Conservation (phyloP, 1,140 invertebrate species). For the Penaeus japonicus region DNA sequence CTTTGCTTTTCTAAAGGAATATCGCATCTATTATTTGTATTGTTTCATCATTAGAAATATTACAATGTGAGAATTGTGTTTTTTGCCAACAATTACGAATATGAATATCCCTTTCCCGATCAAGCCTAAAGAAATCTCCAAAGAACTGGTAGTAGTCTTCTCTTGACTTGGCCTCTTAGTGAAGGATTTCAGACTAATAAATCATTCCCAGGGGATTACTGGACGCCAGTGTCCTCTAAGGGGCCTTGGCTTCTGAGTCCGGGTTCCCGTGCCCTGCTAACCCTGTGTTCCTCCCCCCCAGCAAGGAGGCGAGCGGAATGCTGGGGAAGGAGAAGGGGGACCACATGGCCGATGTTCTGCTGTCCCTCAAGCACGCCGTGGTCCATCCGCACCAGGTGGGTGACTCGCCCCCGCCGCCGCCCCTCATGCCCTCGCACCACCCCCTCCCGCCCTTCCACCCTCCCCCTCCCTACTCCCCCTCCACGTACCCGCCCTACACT, state of each 20-base stretch:
- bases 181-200: no score
- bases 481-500: constrained; percentile 48
- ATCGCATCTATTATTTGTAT: no score
- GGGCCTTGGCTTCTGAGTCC: constrained; percentile 8
- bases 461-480: constrained; percentile 25
- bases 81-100: no score
- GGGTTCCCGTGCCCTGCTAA: background rate
- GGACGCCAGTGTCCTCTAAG: no score
- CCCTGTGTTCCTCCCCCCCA: constrained; percentile 22
- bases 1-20: no score
- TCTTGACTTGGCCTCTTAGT: no score
- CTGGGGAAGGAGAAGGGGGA: constrained; percentile 60
- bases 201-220: no score
- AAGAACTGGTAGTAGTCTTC: no score
- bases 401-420: constrained; percentile 59
- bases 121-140: no score
- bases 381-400: constrained; percentile 76
- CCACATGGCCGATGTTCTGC: constrained; percentile 81
- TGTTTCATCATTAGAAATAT: no score
- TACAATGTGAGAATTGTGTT: no score
- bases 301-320: constrained; percentile 54
- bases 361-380: constrained; percentile 86
- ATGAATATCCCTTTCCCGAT: no score
- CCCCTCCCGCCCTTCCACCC: constrained; percentile 32
- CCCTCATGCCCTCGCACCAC: background rate